phyloP scores from a whole-genome alignment of 1,140 invertebrate species.

The Ceratina japonica region DNA sequence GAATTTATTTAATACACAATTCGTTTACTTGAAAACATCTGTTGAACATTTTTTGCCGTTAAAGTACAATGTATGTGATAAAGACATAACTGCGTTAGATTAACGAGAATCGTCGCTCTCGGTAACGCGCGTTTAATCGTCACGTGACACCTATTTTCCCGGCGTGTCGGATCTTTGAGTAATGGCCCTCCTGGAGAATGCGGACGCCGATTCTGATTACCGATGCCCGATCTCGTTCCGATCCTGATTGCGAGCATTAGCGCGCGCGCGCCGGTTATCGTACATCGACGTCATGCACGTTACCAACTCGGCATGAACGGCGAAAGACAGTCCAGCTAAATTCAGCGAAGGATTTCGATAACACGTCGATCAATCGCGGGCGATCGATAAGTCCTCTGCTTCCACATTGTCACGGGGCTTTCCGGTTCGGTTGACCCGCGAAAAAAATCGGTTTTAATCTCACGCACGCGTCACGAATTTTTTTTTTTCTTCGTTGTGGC shows the following conservation, averaged over 20 bases:
- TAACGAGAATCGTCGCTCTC: conserved; percentile 14
- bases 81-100: neutral
- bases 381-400: conserved; percentile 1
- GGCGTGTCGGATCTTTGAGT: conserved; percentile 41
- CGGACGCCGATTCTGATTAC: conserved; percentile 42
- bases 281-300: conserved; percentile 44
- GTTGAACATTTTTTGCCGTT: neutral
- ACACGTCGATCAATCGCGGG: conserved; percentile 13
- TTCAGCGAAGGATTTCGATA: conserved; percentile 29
- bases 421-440: neutral
- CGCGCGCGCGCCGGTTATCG: conserved; percentile 42
- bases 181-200: conserved; percentile 29
- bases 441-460: neutral
- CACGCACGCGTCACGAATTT: neutral
- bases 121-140: conserved; percentile 40
- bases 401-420: conserved; percentile 15
- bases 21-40: neutral
- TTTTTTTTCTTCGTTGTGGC: neutral
- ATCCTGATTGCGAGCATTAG: conserved; percentile 49
- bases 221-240: conserved; percentile 33
- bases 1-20: neutral
- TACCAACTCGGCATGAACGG: conserved; percentile 25
- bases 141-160: conserved; percentile 32
- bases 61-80: no score
- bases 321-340: conserved; percentile 30